Evolutionary conservation across 2,113 vertebrate species (phyloP).

Genomic region (Larimichthys polyactis): DNA sequence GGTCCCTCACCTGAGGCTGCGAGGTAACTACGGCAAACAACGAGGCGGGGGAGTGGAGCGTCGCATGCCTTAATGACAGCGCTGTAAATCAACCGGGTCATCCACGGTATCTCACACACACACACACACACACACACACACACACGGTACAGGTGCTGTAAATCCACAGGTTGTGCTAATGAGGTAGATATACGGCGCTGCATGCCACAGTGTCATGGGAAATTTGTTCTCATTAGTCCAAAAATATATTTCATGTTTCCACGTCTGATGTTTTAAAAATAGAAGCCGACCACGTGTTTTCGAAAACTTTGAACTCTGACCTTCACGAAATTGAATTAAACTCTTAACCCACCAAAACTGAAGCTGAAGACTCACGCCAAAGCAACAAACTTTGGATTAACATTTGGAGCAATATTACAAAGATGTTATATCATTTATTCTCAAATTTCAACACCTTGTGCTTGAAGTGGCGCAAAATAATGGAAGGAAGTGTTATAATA

Average conservation of each 20-base stretch:
- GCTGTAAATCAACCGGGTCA: constrained; percentile 55
- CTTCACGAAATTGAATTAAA: background rate
- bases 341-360: background rate
- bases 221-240: constrained; percentile 4
- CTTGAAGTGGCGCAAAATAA: no score
- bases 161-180: constrained; percentile 35
- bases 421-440: no score
- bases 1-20: constrained; percentile 28
- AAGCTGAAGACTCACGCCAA: accelerated
- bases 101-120: constrained; percentile 22
- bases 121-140: background rate
- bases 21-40: constrained; percentile 14
- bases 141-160: constrained; percentile 18
- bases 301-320: background rate
- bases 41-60: background rate
- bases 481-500: no score
- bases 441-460: no score
- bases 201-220: background rate
- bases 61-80: constrained; percentile 43
- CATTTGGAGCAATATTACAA: background rate
- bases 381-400: background rate
- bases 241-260: background rate
- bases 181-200: background rate
- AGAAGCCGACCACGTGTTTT: background rate
- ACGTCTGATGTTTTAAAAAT: background rate